These are phyloP conservation scores for Sigmodon hispidus DNA, from an alignment of 2,113 vertebrate species.

Conservation along the genomic window DNA sequence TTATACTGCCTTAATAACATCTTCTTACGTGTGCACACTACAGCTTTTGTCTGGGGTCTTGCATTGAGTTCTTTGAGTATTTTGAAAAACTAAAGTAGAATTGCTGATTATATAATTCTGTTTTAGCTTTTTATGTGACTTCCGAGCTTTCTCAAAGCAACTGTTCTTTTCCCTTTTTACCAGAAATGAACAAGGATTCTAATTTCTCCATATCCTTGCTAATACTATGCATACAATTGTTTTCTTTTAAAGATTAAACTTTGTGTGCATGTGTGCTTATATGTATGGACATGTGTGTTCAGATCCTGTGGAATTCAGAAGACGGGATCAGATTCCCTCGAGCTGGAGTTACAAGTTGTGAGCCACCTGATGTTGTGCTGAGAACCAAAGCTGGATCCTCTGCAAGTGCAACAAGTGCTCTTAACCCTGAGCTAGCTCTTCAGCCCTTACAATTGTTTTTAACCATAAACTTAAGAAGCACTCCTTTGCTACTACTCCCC, in stretches of 20 bases:
- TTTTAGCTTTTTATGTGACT: slow-evolving; percentile 32
- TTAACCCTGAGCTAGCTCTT: background rate
- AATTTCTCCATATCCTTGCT: background rate
- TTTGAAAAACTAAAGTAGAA: slow-evolving; percentile 1
- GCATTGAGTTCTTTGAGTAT: background rate
- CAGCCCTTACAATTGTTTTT: background rate
- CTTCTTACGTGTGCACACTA: background rate
- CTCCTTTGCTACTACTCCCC: background rate
- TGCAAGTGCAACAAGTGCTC: background rate
- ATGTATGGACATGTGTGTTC: background rate
- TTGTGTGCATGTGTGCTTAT: background rate
- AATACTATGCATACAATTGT: slow-evolving; percentile 2
- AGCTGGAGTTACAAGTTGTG: background rate
- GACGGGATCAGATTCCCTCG: background rate
- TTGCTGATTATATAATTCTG: slow-evolving; percentile 7
- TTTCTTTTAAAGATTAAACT: background rate
- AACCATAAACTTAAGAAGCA: background rate
- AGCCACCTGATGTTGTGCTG: background rate
- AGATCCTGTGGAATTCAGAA: background rate
- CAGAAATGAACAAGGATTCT: background rate
- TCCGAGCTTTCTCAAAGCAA: background rate
- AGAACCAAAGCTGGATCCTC: background rate
- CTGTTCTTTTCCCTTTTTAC: background rate
- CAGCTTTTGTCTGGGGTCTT: background rate
- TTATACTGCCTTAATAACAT: background rate